A percentile compares a stretch with the other conserved stretches of the same genome.
Evolutionary conservation across 2,113 vertebrate genomes (phyloP).

Genomic region (Pteronura brasiliensis): DNA sequence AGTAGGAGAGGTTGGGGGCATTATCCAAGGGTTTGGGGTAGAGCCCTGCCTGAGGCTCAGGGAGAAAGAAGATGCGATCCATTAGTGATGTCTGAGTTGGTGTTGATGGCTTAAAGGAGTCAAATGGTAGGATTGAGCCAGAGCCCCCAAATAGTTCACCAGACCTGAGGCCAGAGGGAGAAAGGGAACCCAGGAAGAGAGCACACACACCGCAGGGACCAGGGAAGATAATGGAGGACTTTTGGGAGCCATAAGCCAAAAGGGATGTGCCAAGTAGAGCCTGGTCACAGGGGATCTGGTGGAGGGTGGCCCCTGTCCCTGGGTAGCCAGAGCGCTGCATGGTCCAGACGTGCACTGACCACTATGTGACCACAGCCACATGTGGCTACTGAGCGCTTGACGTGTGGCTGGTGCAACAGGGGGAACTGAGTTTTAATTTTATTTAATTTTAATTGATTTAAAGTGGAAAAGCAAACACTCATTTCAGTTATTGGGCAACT

Average conservation of each 20-base stretch:
- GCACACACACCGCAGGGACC: background rate
- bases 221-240: background rate
- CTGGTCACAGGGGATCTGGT: no score
- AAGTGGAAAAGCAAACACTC: background rate
- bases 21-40: background rate
- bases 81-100: background rate
- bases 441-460: slow-evolving; percentile 27
- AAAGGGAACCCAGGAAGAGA: background rate
- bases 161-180: background rate
- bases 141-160: background rate
- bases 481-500: slow-evolving; percentile 3
- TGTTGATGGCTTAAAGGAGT: background rate
- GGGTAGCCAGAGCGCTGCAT: background rate
- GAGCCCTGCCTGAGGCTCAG: background rate
- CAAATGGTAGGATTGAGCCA: background rate
- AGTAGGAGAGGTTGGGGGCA: background rate
- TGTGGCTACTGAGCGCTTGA: background rate
- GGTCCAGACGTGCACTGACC: background rate
- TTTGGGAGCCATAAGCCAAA: background rate
- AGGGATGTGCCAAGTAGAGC: background rate
- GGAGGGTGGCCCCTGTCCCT: background rate
- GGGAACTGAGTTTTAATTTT: background rate
- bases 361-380: no score
- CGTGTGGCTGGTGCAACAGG: background rate
- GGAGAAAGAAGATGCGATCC: background rate